Evolutionary conservation across 2,113 vertebrate species (phyloP), one percentile per base, ranked within the genome.

Genomic region (Holacanthus passer): DNA sequence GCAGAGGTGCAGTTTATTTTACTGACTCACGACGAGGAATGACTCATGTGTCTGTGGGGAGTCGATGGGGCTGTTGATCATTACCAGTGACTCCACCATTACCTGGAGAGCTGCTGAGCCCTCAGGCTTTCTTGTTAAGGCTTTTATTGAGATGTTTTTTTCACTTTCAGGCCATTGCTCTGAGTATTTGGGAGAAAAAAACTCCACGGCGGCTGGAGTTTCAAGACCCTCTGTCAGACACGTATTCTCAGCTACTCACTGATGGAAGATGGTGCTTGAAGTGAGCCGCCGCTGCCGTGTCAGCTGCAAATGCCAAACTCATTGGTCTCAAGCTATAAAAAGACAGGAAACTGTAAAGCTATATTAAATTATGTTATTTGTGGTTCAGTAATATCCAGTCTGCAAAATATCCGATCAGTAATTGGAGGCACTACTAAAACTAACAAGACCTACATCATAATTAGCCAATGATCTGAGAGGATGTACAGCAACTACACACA

Each of bases 61-160:
- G 71, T 50, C 76, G 37, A 77, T 39, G 16, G 66, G 29, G 29
- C 19, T 60, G 27, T 29, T 77, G 60, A 66, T 83, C 67, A 59
- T 62, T 82, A 82, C 50, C 59, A 59, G 66, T 31, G 45, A 13
- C 27, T 60, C 29, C 22, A 20, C 47, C 9, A 31, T 76, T 68
- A 69, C n/a, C 29, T n/a, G 6, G n/a, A 72, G 59, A 82, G 47
- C 67, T 27, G 52, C 67, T 13, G 68, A 52, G 13, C 27, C 27
- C 27, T 43, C 62, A 62, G 45, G 53, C 63, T 68, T 52, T 55
- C 45, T 67, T 60, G 37, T 73, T 78, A 55, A 29, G 37, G 7
- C 22, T 55, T 74, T 76, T 47, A 69, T 45, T 69, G 22, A 16
- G 47, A 69, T 32, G 45, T 45, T 62, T 76, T 58, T 67, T 37